These are phyloP conservation scores for Pongo pygmaeus DNA, from an alignment of 2,113 vertebrate genomes.

Conservation along the genomic window DNA sequence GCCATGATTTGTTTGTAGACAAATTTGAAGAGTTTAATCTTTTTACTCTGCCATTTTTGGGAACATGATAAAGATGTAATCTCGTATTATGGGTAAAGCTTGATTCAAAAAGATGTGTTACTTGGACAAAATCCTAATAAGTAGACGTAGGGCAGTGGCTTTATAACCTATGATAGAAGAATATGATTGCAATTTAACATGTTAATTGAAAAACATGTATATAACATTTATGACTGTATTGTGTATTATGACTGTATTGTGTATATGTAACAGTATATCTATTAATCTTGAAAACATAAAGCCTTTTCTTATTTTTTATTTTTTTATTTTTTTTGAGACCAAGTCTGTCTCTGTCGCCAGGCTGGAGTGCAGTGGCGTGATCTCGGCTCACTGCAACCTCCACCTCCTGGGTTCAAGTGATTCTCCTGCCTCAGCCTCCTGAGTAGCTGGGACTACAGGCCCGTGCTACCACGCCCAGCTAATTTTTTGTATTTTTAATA, in stretches of 20 bases:
- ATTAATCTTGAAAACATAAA: not conserved
- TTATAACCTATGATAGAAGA: not conserved
- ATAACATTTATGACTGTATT: not conserved
- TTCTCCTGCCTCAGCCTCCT: too few relatives aligned
- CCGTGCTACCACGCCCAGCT: too few relatives aligned
- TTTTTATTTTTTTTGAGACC: too few relatives aligned
- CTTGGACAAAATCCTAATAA: not conserved
- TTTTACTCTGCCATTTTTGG: not conserved
- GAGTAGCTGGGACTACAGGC: too few relatives aligned
- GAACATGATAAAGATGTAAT: not conserved
- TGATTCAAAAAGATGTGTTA: not conserved
- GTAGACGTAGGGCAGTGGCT: not conserved
- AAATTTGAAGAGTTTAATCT: slow-evolving; percentile 12
- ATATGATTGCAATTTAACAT: not conserved
- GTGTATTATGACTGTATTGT: not conserved
- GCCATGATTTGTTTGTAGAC: not conserved
- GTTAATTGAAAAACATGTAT: not conserved
- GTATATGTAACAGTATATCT: not conserved
- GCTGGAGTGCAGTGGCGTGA: too few relatives aligned
- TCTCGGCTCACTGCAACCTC: too few relatives aligned
- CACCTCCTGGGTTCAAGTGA: too few relatives aligned
- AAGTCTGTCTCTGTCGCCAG: too few relatives aligned
- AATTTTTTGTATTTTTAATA: too few relatives aligned
- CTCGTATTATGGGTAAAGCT: slow-evolving; percentile 25
- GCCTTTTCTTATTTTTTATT: not conserved